phyloP scores from a whole-genome alignment of 2,888 invertebrate species.

The Dolomedes plantarius region DNA sequence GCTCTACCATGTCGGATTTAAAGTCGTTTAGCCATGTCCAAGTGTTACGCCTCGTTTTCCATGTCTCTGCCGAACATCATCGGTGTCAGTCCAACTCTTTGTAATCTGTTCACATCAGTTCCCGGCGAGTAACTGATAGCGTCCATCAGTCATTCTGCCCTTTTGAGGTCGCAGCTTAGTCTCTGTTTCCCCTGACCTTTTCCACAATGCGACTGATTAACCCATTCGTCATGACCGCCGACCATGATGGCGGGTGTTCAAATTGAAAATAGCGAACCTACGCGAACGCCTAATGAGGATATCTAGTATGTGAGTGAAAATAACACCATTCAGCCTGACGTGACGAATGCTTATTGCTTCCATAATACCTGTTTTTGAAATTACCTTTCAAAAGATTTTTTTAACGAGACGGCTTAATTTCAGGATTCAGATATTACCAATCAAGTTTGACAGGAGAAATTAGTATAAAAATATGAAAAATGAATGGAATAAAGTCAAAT shows the following conservation, averaged over 20 bases:
- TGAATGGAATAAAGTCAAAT: no score
- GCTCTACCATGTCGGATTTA: no score
- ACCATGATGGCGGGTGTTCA: not conserved
- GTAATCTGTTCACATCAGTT: not conserved
- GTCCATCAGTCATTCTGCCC: not conserved
- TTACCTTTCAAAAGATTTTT: not conserved
- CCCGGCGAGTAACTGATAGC: not conserved
- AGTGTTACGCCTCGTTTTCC: no score
- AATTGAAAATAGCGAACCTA: not conserved
- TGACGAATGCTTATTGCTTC: not conserved
- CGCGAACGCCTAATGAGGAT: not conserved
- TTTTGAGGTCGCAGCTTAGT: not conserved
- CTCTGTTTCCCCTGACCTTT: constrained; percentile 1
- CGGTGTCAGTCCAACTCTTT: not conserved
- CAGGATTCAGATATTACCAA: no score
- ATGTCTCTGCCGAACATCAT: not conserved
- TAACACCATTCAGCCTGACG: not conserved
- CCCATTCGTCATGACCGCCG: constrained; percentile 43
- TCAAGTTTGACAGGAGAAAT: no score
- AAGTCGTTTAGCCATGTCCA: no score
- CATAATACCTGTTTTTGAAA: not conserved
- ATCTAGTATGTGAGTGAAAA: not conserved
- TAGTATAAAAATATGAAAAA: no score
- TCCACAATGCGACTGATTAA: constrained; percentile 62
- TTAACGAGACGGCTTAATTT: not conserved